phyloP scores from a whole-genome alignment of 2,113 vertebrate genomes.

The Shinisaurus crocodilurus region DNA sequence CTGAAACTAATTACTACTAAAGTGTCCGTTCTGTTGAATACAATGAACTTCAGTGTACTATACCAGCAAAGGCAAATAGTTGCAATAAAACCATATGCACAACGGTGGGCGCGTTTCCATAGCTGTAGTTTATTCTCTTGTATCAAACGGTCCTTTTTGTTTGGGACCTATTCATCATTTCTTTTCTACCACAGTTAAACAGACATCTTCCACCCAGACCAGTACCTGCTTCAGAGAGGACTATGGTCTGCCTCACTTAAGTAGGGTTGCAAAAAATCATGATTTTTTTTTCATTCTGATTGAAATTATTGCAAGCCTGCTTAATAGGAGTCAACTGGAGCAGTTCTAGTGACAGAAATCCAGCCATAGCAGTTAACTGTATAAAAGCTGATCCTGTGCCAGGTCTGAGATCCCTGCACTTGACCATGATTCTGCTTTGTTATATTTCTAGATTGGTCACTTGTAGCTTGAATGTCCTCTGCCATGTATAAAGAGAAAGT shows the following conservation, averaged over 20 bases:
- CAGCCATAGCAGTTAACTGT: background rate
- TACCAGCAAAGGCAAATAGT: constrained; percentile 67
- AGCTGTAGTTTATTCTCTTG: background rate
- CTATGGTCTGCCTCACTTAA: background rate
- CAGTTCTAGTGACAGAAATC: background rate
- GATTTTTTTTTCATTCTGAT: too few relatives aligned
- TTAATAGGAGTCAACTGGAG: background rate
- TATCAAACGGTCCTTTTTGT: background rate
- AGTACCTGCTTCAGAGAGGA: background rate
- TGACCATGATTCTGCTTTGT: too few relatives aligned
- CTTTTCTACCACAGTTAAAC: background rate
- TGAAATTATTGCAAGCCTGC: too few relatives aligned
- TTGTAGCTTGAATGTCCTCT: too few relatives aligned
- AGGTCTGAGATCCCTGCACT: too few relatives aligned
- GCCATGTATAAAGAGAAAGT: too few relatives aligned
- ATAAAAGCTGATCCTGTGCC: background rate
- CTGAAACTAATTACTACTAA: constrained; percentile 67
- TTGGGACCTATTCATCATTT: background rate
- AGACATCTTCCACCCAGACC: background rate
- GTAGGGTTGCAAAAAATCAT: background rate
- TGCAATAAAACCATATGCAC: constrained; percentile 70
- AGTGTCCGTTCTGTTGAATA: constrained; percentile 73
- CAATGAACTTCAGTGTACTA: constrained; percentile 67
- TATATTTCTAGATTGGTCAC: too few relatives aligned
- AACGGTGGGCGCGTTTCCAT: constrained; percentile 23